A percentile compares a stretch with the other conserved stretches of the same genome.
phyloP scores from a whole-genome alignment of 2,113 vertebrate genomes.

The Pholis gunnellus region DNA sequence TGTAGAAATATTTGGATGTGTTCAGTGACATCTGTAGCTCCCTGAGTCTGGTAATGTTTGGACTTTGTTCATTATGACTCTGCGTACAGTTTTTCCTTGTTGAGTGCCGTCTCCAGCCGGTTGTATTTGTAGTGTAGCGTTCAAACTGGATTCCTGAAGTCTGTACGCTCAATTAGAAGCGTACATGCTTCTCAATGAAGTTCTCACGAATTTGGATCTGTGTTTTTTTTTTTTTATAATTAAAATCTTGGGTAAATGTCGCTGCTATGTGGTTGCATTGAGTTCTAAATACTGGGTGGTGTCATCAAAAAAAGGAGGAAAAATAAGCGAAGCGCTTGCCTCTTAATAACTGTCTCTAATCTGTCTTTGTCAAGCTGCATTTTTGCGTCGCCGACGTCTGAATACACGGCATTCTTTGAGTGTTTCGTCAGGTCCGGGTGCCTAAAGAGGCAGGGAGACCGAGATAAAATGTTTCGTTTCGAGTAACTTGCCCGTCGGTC shows the following conservation, averaged over 20 bases:
- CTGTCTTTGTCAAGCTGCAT: conserved; percentile 67
- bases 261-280: background rate
- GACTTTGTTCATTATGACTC: background rate
- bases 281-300: background rate
- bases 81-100: background rate
- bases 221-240: background rate
- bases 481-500: conserved; percentile 29
- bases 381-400: conserved; percentile 64
- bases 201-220: background rate
- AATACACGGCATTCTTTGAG: conserved; percentile 76
- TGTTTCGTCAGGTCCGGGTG: conserved; percentile 56
- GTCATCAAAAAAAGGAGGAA: background rate
- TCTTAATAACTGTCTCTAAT: conserved; percentile 58
- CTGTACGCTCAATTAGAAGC: background rate
- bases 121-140: background rate
- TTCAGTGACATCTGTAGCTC: background rate
- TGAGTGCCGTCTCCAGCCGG: background rate
- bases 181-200: background rate
- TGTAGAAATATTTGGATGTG: background rate
- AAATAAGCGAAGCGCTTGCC: conserved; percentile 23
- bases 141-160: conserved; percentile 5
- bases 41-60: background rate
- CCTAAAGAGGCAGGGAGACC: conserved; percentile 2
- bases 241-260: background rate
- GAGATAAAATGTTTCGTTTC: conserved; percentile 52